Evolutionary conservation across 1,140 invertebrate genomes (phyloP).

Genomic region (Pseudobourletiella spinata): DNA sequence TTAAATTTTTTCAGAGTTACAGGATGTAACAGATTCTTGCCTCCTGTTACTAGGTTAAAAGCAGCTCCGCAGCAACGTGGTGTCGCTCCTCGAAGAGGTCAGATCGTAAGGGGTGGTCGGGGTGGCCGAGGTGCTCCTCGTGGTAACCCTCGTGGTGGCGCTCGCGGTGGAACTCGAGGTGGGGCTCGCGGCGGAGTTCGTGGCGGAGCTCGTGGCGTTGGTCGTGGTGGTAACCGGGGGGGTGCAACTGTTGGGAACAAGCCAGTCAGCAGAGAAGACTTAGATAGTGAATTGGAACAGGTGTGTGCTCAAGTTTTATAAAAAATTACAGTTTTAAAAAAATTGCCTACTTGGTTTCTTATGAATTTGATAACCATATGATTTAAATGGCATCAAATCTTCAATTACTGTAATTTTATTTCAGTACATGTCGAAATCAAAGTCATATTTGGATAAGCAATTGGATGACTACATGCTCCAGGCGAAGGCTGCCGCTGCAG

Average conservation of each 20-base stretch:
- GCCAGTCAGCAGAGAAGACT: not conserved
- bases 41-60: no score
- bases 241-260: not conserved
- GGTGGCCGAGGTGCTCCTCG: not conserved
- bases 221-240: no score
- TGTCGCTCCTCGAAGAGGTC: no score
- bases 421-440: slow-evolving; percentile 31
- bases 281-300: not conserved
- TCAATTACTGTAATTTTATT: slow-evolving; percentile 2
- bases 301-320: not conserved
- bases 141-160: no score
- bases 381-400: not conserved
- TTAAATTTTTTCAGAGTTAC: no score
- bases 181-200: no score
- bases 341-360: not conserved
- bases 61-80: no score
- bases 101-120: no score
- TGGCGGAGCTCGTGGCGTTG: not conserved
- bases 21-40: no score
- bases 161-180: no score
- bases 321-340: not conserved
- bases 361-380: not conserved
- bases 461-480: slow-evolving; percentile 25
- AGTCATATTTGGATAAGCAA: slow-evolving; percentile 24
- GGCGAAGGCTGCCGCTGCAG: not conserved